Base-by-base conservation (phyloP, 2,797 vertebrate species). In the Chelidonichthys spinosus region DNA sequence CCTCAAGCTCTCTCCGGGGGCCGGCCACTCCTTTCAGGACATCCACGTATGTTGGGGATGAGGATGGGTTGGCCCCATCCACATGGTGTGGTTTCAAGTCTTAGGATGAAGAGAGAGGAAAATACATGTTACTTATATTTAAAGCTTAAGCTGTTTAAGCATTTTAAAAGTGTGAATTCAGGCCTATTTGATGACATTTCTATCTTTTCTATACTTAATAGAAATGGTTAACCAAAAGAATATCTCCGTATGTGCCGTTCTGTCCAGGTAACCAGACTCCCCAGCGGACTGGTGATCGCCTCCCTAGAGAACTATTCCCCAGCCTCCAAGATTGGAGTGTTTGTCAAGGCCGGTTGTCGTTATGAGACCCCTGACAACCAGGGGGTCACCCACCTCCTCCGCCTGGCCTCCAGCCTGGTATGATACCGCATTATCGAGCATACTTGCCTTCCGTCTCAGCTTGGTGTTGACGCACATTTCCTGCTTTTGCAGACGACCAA, bases 281-380 rank as follows among this genome's bases (percentile, higher is more conserved):
- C 97, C 66, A 98, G 95, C 78, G 98, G 98, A 3, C 93, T 99
- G 83, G 91, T 98, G 80, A 95, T 99, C 11, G 95, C 98, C 0
- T 98, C 98, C 43, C 76, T 98, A 89, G 98, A 99, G 84, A 98
- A 97, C 78, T 97, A 96, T 74, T 97, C 96, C 54, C 98, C 98
- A 2, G 76, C 89, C 49, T 96, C 97, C 71, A 97, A 95, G 89
- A 97, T 99, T 35, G 96, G 96, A 4, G 96, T 99, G 60, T 97
- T 98, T 63, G 72, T 99, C 78, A 97, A 94, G 88, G 94, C 96
- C 0, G 97, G 98, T 77, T 98, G 97, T 85, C 95, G 97, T 69
- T 95, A 96, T 75, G 98, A 99, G 89, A 96, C 94, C 11, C 37
- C 81, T 4, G 91, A 86, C 60, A 97, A 96, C 85, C 91, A 96